Evolutionary conservation across 2,797 vertebrate genomes (phyloP).

Genomic region (Cephalopachus bancanus): DNA sequence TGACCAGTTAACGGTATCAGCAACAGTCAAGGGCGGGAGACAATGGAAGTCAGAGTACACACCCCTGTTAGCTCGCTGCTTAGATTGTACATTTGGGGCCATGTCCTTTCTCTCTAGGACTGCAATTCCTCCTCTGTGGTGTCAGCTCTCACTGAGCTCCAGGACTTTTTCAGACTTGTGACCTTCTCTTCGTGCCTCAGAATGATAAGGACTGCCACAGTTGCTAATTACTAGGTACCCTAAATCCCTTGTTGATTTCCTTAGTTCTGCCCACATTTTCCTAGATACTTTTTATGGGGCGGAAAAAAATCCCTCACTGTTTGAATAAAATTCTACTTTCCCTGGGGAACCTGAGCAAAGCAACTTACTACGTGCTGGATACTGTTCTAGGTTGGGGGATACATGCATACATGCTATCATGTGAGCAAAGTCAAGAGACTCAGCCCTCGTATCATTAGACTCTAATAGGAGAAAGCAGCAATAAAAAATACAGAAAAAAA

Average conservation of each 20-base stretch:
- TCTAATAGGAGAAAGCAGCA: not conserved
- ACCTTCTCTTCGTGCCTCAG: not conserved
- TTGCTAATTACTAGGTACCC: not conserved
- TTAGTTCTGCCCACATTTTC: not conserved
- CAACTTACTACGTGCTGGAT: not conserved
- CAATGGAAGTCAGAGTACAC: not conserved
- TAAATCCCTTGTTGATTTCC: not conserved
- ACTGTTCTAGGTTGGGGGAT: not conserved
- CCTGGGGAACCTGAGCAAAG: not conserved
- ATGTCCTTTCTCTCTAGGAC: not conserved
- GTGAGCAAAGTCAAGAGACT: not conserved
- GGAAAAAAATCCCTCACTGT: not conserved
- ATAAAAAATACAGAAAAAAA: not conserved
- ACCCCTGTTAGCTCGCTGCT: fast-evolving
- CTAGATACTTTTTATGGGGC: not conserved
- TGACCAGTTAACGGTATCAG: not conserved
- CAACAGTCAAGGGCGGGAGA: not conserved
- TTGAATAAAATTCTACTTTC: not conserved
- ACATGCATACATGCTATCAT: not conserved
- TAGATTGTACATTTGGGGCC: fast-evolving
- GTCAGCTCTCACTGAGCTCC: not conserved
- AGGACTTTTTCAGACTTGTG: not conserved
- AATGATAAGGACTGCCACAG: not conserved
- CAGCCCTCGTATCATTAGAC: not conserved
- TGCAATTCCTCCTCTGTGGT: fast-evolving